phyloP scores from a whole-genome alignment of 2,888 invertebrate species.

The Lasioglossum zephyrum region DNA sequence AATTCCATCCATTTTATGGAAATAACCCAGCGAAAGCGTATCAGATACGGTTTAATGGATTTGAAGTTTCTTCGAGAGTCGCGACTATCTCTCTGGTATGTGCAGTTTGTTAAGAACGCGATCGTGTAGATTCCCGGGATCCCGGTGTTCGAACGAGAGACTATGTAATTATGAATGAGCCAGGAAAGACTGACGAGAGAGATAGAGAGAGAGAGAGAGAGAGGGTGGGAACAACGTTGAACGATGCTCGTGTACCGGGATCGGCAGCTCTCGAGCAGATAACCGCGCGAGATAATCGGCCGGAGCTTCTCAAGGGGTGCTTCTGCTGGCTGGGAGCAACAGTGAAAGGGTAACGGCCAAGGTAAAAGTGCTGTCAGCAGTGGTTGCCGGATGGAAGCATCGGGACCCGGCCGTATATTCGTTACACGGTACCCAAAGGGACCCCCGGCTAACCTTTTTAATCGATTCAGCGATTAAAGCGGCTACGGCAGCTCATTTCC shows the following conservation, averaged over 20 bases:
- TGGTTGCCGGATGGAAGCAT: background rate
- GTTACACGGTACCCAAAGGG: background rate
- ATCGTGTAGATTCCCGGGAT: background rate
- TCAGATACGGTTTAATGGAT: slow-evolving; percentile 5
- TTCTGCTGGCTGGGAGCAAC: background rate
- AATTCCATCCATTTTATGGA: background rate
- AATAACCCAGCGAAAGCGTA: background rate
- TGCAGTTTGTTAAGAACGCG: background rate
- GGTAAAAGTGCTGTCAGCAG: background rate
- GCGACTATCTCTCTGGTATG: background rate
- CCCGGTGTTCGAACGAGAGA: background rate
- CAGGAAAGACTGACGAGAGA: background rate
- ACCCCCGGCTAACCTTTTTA: background rate
- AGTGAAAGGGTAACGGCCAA: background rate
- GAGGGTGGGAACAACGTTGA: background rate
- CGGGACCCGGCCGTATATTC: background rate
- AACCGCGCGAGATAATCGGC: slow-evolving; percentile 3
- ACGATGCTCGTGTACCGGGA: background rate
- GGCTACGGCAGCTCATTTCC: slow-evolving; percentile 30
- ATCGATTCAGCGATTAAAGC: slow-evolving; percentile 1
- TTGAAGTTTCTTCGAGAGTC: background rate
- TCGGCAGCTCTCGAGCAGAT: slow-evolving; percentile 3
- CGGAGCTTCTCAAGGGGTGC: background rate
- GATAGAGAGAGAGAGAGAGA: background rate
- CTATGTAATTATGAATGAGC: background rate